phyloP scores from a whole-genome alignment of 1,140 invertebrate genomes.

The Nomia melanderi region DNA sequence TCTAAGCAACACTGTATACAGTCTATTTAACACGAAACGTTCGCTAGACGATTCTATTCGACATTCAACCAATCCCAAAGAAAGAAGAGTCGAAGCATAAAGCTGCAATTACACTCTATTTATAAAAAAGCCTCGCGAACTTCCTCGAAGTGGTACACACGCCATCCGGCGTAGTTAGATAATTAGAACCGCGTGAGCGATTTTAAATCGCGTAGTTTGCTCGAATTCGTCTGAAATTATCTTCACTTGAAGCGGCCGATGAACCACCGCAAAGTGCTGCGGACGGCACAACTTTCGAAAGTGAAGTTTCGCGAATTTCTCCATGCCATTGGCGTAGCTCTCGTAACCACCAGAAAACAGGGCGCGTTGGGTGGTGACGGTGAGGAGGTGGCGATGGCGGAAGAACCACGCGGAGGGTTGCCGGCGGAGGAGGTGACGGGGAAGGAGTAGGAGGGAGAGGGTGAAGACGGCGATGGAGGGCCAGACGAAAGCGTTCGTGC shows the following conservation, averaged over 20 bases:
- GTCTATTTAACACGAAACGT: no score
- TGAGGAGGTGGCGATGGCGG: background rate
- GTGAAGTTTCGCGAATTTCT: conserved; percentile 63
- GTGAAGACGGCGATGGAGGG: background rate
- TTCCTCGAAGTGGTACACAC: background rate
- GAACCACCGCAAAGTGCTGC: conserved; percentile 60
- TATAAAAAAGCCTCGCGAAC: background rate
- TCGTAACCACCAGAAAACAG: conserved; percentile 56
- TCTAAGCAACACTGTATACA: no score
- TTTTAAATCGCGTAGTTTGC: conserved; percentile 50
- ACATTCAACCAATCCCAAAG: no score
- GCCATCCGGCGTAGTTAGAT: background rate
- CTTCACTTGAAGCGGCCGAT: conserved; percentile 54
- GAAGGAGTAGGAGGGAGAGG: background rate
- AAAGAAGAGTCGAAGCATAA: no score
- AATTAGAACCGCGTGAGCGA: conserved; percentile 27
- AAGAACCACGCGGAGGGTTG: conserved; percentile 8
- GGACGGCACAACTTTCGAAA: conserved; percentile 60
- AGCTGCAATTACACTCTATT: background rate
- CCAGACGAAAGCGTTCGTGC: conserved; percentile 31
- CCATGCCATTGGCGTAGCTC: conserved; percentile 47
- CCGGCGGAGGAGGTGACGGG: background rate
- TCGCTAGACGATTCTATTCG: no score
- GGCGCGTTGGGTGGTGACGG: background rate
- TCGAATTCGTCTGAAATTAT: conserved; percentile 56